These are phyloP conservation scores for Halictus rubicundus DNA, from an alignment of 1,140 invertebrate species.

Conservation along the genomic window DNA sequence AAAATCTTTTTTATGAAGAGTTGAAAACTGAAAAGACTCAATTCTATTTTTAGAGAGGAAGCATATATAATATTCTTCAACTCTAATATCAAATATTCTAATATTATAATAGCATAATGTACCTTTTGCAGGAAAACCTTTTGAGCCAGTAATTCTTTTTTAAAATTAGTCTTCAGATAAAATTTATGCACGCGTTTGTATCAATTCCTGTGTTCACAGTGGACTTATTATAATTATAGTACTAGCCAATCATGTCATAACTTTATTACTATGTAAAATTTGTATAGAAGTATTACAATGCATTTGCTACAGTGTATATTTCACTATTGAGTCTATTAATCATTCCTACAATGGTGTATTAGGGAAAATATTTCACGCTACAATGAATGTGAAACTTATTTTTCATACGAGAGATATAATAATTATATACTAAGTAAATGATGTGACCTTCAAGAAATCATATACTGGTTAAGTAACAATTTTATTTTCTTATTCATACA, in stretches of 20 bases:
- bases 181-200: neutral
- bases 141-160: neutral
- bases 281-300: neutral
- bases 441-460: neutral
- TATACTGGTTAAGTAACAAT: neutral
- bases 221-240: neutral
- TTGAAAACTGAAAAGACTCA: neutral
- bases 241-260: neutral
- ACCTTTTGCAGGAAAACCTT: neutral
- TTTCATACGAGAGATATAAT: neutral
- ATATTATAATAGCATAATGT: neutral
- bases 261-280: neutral
- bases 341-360: neutral
- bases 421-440: neutral
- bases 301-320: neutral
- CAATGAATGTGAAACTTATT: neutral
- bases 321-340: neutral
- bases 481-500: neutral
- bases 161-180: neutral
- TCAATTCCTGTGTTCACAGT: neutral
- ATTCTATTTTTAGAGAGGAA: slow-evolving; percentile 2
- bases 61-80: neutral
- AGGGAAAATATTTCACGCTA: neutral
- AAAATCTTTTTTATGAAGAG: slow-evolving; percentile 50
- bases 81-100: slow-evolving; percentile 1